phyloP scores from a whole-genome alignment of 2,888 invertebrate species.

The Monochamus alternatus region DNA sequence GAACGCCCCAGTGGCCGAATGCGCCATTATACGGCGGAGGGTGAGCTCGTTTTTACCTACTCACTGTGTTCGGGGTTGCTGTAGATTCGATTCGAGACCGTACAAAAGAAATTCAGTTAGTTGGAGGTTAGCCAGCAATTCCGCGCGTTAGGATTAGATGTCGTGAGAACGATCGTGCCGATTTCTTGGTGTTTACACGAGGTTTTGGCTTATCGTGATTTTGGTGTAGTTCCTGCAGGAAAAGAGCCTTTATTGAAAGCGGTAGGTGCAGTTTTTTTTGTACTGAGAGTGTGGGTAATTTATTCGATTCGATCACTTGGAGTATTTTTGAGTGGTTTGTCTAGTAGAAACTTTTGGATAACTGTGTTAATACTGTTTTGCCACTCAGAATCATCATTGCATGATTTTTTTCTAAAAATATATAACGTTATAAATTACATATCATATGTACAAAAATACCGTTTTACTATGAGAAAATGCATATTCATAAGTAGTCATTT shows the following conservation, averaged over 20 bases:
- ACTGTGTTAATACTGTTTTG: too few relatives aligned
- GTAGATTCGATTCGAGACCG: conserved; percentile 16
- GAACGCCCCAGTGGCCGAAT: conserved; percentile 40
- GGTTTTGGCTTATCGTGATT: conserved; percentile 1
- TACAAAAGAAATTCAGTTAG: conserved; percentile 25
- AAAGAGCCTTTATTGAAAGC: neutral
- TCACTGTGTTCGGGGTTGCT: conserved; percentile 26
- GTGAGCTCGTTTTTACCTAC: conserved; percentile 39
- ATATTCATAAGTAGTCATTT: too few relatives aligned
- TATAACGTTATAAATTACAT: too few relatives aligned
- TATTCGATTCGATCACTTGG: neutral
- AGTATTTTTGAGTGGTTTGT: too few relatives aligned
- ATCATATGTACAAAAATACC: too few relatives aligned
- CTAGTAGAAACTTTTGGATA: too few relatives aligned
- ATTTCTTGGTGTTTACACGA: conserved; percentile 9
- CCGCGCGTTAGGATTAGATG: conserved; percentile 6
- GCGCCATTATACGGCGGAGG: conserved; percentile 34
- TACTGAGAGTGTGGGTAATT: neutral
- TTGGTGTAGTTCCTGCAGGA: neutral
- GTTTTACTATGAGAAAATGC: too few relatives aligned
- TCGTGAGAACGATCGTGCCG: neutral
- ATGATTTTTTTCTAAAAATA: too few relatives aligned
- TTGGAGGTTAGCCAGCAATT: conserved; percentile 13
- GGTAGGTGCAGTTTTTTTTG: neutral
- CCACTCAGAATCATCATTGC: too few relatives aligned